A percentile compares a stretch with the other conserved stretches of the same genome.
Conservation (phyloP, 2,113 vertebrate species). For the Mus spicilegus region DNA sequence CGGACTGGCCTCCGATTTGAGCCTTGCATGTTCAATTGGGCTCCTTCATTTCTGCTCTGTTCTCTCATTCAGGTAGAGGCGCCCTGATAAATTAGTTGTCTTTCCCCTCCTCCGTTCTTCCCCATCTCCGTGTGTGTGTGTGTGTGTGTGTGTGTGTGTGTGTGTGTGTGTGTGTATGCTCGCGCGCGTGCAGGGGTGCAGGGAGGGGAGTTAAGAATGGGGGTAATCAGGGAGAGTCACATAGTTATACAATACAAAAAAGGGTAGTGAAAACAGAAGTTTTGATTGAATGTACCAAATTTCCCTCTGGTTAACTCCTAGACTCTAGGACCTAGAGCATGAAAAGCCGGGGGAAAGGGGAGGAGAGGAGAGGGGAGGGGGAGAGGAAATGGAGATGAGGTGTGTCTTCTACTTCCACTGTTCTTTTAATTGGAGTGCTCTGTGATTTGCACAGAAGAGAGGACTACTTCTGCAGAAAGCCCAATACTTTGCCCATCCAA, state of each 20-base stretch:
- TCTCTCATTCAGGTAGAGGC: background rate
- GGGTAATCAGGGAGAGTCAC: background rate
- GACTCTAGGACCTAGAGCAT: background rate
- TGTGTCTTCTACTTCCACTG: background rate
- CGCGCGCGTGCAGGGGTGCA: no score
- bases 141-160: background rate
- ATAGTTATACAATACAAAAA: conserved; percentile 13
- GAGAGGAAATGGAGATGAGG: background rate
- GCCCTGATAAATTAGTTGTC: background rate
- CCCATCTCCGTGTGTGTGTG: background rate
- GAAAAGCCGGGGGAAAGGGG: background rate
- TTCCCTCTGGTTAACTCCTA: background rate
- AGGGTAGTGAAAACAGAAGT: background rate
- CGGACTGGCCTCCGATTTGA: background rate
- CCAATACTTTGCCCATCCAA: background rate
- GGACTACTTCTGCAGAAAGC: background rate
- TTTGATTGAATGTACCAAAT: background rate
- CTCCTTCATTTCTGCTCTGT: background rate
- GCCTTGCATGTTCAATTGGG: background rate
- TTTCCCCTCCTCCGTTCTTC: background rate
- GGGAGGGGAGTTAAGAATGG: background rate
- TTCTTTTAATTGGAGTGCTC: background rate
- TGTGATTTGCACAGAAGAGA: background rate
- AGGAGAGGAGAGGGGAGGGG: no score
- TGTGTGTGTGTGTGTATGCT: background rate